Evolutionary conservation across 2,113 vertebrate genomes (phyloP), one percentile per base, ranked within the genome.

Genomic region (Herpailurus yagouaroundi): DNA sequence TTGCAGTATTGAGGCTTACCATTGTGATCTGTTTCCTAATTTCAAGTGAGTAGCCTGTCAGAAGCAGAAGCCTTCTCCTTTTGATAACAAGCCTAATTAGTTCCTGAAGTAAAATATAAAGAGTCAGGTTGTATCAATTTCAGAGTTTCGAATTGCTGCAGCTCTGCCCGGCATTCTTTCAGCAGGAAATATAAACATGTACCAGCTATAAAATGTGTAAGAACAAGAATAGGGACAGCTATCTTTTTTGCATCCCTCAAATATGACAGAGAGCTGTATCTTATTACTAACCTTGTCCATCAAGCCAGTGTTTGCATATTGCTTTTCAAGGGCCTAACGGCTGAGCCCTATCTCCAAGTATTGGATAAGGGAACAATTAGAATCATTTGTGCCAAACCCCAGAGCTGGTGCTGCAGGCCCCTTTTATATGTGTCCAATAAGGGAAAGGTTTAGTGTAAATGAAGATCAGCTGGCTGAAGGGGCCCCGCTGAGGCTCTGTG

Each of bases 381-480:
- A 97, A 90, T 27, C 8, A 2, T 83, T 97, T 73, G 69, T 95
- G 94, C 79, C 68, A 82, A 97, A 36, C 85, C 96, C 33, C 57
- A 1, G 57, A 50, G 50, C 29, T 41, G 92, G 52, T 21, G 0
- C 73, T 92, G 45, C 7, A 66, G 48, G 11, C 23, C 77, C 41
- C 57, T 97, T 98, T 94, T 79, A 64, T 95, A 83, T 23, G n/a
- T 64, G 14, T 3, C 0, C 94, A 76, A 83, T 96, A 96, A 97
- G 79, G 38, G 60, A 76, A 95, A 36, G 77, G 76, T 92, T 86
- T 64, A 79, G 14, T 97, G 60, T 94, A 97, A 98, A 98, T 97
- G 94, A 97, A 19, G 64, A 97, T 96, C 89, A 97, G 84, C 63
- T 95, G 93, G 95, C 95, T 57, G 86, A 91, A 87, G 25, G 3